Conservation (phyloP, 2,888 invertebrate genomes). For the Monochamus alternatus region DNA sequence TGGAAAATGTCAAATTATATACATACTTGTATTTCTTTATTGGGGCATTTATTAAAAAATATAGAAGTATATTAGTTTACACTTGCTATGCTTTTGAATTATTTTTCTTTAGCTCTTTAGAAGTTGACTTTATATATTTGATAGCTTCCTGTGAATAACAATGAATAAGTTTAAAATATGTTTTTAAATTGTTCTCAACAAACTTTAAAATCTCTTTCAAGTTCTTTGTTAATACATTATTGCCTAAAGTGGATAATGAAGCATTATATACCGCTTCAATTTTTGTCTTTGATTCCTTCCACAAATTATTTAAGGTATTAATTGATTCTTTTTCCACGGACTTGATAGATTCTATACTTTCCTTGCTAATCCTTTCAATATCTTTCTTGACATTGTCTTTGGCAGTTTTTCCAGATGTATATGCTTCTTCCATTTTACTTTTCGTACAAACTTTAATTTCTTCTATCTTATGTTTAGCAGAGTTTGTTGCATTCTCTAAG, state of each 20-base stretch:
- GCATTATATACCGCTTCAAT: constrained; percentile 12
- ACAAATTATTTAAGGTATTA: not conserved
- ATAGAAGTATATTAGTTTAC: no score
- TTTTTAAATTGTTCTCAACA: constrained; percentile 13
- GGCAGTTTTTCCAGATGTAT: not conserved
- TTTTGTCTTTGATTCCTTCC: constrained; percentile 16
- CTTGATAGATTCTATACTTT: constrained; percentile 12
- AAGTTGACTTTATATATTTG: not conserved
- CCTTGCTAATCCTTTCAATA: constrained; percentile 12
- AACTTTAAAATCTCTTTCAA: constrained; percentile 28
- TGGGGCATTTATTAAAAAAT: no score
- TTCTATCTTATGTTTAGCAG: constrained; percentile 10
- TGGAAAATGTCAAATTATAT: no score
- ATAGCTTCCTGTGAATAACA: not conserved
- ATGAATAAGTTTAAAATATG: constrained; percentile 3
- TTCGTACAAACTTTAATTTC: not conserved
- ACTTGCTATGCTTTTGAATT: not conserved
- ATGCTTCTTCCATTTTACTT: not conserved
- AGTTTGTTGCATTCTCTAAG: constrained; percentile 6
- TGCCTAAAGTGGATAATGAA: not conserved
- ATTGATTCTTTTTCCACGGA: constrained; percentile 16
- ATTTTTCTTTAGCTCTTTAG: not conserved
- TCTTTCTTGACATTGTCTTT: constrained; percentile 7
- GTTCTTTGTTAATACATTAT: not conserved
- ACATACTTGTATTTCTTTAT: no score